Conservation (phyloP, 2,888 invertebrate species). For the Antheraea assamensis region DNA sequence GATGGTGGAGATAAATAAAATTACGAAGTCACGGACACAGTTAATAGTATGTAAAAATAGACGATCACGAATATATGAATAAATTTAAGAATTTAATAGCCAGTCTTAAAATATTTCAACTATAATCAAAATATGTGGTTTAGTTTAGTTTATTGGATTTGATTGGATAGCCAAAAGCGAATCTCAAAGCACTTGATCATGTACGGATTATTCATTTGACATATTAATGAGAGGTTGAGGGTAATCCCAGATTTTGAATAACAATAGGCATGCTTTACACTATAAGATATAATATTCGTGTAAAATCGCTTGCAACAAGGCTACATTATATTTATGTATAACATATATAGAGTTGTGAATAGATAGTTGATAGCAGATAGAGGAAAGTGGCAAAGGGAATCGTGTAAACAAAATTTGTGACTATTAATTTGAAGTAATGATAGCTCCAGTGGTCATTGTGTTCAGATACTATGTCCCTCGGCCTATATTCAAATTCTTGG, state of each 20-base stretch:
- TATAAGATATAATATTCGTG: neutral
- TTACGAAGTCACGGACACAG: too few species aligned
- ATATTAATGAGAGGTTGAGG: constrained; percentile 7
- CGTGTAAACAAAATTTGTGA: too few species aligned
- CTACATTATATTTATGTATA: neutral
- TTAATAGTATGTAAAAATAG: too few species aligned
- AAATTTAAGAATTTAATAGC: neutral
- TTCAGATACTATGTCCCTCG: too few species aligned
- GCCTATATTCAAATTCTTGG: too few species aligned
- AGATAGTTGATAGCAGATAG: too few species aligned
- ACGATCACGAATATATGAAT: neutral
- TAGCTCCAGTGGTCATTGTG: too few species aligned
- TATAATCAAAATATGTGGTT: neutral
- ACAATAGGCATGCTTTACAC: neutral
- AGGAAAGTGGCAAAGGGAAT: too few species aligned
- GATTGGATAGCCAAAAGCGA: neutral
- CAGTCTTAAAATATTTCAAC: neutral
- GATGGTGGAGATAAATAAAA: too few species aligned
- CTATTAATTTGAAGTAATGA: too few species aligned
- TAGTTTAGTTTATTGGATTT: neutral
- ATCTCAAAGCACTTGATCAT: constrained; percentile 4
- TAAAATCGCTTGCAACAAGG: neutral
- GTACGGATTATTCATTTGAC: constrained; percentile 11
- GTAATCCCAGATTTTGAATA: constrained; percentile 9
- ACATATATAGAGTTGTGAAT: too few species aligned